phyloP scores from a whole-genome alignment of 2,888 invertebrate genomes.

The Lathronympha strigana region DNA sequence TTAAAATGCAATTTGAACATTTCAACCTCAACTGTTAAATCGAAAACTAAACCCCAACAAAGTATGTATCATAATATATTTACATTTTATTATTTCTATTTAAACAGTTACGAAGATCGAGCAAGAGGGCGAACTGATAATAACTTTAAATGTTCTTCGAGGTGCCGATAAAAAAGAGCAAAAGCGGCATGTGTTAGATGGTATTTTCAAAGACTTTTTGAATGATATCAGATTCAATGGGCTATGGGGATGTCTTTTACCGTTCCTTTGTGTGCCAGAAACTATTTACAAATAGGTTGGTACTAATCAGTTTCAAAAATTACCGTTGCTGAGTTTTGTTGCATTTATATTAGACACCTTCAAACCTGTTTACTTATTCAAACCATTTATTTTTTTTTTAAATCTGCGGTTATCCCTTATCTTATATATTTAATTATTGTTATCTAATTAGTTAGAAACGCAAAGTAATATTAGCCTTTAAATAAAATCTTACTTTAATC shows the following conservation, averaged over 20 bases:
- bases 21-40: not conserved
- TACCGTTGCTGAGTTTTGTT: too few species aligned
- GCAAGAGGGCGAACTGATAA: conserved; percentile 31
- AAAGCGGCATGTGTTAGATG: conserved; percentile 9
- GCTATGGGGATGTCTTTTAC: conserved; percentile 13
- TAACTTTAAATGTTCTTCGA: conserved; percentile 37
- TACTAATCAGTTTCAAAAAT: too few species aligned
- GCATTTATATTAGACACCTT: too few species aligned
- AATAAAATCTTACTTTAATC: too few species aligned
- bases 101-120: conserved; percentile 25
- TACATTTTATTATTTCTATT: conserved; percentile 38
- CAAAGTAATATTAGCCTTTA: not conserved
- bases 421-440: too few species aligned
- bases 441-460: too few species aligned
- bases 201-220: conserved; percentile 30
- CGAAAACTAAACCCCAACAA: conserved; percentile 31
- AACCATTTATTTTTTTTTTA: too few species aligned
- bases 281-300: too few species aligned
- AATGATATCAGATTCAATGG: conserved; percentile 19
- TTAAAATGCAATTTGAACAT: not conserved
- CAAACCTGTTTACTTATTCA: too few species aligned
- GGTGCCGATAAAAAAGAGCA: conserved; percentile 24
- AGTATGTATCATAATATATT: conserved; percentile 28
- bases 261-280: not conserved
- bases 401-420: too few species aligned